Conservation (phyloP, 2,797 vertebrate genomes). For the Harpagifer antarcticus region DNA sequence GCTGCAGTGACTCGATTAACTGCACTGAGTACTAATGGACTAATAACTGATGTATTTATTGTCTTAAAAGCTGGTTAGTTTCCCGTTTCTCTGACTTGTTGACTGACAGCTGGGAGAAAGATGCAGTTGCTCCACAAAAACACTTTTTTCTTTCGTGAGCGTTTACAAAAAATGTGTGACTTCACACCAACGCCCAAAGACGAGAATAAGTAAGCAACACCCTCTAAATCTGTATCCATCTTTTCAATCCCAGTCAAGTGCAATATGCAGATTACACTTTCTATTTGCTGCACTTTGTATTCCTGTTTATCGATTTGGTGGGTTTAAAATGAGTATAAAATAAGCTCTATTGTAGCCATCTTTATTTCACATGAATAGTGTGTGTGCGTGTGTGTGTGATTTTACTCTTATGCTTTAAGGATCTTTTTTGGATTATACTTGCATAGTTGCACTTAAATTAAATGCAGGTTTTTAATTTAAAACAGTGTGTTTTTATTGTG, state of each 20-base stretch:
- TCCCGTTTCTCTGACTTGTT: neutral
- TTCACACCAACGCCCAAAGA: conserved; percentile 20
- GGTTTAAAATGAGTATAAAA: too few species aligned
- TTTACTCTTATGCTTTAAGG: too few species aligned
- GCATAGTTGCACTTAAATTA: too few species aligned
- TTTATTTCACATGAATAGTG: too few species aligned
- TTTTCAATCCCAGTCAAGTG: neutral
- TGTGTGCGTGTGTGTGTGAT: too few species aligned
- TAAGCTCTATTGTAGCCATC: too few species aligned
- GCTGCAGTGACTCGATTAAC: neutral
- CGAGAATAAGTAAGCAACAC: neutral
- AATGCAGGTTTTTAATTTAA: neutral
- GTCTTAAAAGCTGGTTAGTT: too few species aligned
- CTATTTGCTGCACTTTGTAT: neutral
- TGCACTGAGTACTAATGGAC: too few species aligned
- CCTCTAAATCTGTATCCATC: neutral
- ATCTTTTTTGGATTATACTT: too few species aligned
- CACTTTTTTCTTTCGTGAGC: neutral
- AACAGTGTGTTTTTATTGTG: neutral
- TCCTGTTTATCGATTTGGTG: too few species aligned
- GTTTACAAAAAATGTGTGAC: neutral
- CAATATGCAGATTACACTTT: too few species aligned
- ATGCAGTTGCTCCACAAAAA: neutral
- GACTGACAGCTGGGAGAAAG: neutral
- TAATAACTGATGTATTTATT: neutral